These are phyloP conservation scores for Mareca strepera DNA, from an alignment of 2,797 vertebrate species.

Conservation along the genomic window DNA sequence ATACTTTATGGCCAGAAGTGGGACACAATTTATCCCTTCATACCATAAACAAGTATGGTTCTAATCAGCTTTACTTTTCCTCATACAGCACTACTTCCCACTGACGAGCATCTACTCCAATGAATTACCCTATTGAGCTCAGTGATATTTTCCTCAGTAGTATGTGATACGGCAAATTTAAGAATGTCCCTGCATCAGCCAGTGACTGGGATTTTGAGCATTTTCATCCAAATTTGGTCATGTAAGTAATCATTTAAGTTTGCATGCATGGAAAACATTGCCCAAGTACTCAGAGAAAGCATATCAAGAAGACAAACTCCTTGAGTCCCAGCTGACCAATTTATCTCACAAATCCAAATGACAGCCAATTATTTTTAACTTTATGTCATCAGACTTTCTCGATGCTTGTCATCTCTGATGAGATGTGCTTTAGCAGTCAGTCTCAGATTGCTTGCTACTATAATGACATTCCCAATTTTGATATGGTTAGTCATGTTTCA, in stretches of 20 bases:
- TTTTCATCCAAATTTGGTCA: conserved; percentile 2
- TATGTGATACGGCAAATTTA: background rate
- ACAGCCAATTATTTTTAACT: background rate
- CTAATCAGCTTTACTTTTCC: background rate
- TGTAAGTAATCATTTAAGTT: background rate
- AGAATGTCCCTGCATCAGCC: background rate
- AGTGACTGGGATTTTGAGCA: background rate
- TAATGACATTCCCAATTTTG: background rate
- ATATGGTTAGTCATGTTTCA: background rate
- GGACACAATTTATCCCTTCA: background rate
- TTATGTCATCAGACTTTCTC: background rate
- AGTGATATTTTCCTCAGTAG: background rate
- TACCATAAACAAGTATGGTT: background rate
- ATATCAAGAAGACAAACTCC: background rate
- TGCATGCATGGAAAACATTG: background rate
- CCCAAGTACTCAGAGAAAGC: background rate
- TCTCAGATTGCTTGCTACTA: background rate
- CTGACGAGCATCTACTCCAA: background rate
- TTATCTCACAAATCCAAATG: background rate
- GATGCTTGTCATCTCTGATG: background rate
- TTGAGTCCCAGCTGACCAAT: background rate
- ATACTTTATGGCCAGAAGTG: background rate
- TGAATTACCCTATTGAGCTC: background rate
- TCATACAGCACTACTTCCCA: background rate
- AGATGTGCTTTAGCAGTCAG: background rate